phyloP scores from a whole-genome alignment of 2,797 vertebrate genomes.

The Mus caroli region DNA sequence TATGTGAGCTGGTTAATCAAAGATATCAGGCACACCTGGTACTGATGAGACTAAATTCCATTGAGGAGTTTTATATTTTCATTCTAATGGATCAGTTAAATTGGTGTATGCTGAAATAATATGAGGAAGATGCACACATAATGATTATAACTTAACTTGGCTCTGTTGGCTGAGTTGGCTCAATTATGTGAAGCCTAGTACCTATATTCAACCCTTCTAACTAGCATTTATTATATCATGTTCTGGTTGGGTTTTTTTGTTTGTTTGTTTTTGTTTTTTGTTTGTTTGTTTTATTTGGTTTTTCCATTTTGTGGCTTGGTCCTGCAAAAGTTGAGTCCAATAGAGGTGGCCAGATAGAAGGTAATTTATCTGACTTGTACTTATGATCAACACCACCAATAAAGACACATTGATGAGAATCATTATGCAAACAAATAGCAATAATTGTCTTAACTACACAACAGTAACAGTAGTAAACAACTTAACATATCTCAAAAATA shows the following conservation, averaged over 20 bases:
- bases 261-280: too few relatives aligned
- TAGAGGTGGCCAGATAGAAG: too few relatives aligned
- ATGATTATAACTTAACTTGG: background rate
- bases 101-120: background rate
- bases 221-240: background rate
- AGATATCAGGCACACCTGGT: background rate
- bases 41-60: background rate
- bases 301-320: background rate
- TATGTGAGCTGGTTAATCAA: background rate
- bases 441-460: too few relatives aligned
- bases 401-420: background rate
- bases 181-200: background rate
- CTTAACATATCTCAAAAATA: background rate
- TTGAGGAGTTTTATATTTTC: background rate
- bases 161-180: background rate
- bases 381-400: background rate
- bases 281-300: too few relatives aligned
- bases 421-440: background rate
- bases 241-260: too few relatives aligned
- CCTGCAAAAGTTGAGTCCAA: background rate
- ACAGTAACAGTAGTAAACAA: background rate
- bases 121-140: background rate
- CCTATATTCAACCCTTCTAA: background rate
- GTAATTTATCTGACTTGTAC: background rate
- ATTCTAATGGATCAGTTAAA: background rate